Conservation (phyloP, 2,113 vertebrate species). For the Takifugu flavidus region DNA sequence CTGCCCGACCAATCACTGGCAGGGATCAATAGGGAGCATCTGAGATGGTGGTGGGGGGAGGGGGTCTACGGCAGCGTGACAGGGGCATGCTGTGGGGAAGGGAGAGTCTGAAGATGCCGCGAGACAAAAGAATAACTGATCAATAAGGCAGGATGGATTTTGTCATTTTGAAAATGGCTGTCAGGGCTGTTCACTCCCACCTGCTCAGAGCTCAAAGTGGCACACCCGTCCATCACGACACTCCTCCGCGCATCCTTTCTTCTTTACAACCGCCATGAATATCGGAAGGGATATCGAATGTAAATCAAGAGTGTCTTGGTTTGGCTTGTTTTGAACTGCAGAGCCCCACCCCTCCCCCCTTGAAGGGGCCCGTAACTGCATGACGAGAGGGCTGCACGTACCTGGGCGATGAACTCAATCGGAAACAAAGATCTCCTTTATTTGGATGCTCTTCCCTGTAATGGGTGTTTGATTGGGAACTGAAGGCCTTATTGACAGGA, state of each 20-base stretch:
- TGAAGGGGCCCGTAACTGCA: constrained; percentile 37
- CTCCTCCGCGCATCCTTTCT: not conserved
- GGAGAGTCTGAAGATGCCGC: constrained; percentile 72
- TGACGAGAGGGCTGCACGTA: constrained; percentile 41
- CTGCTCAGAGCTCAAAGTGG: constrained; percentile 55
- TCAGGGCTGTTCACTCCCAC: constrained; percentile 58
- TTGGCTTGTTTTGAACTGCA: not conserved
- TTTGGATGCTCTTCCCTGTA: constrained; percentile 66
- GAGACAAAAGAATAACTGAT: constrained; percentile 79
- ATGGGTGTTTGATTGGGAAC: constrained; percentile 73
- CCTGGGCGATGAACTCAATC: constrained; percentile 70
- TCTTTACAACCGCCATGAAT: too few species aligned
- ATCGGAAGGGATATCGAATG: too few species aligned
- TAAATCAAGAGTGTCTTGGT: not conserved
- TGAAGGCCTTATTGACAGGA: constrained; percentile 74
- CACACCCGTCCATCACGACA: constrained; percentile 48
- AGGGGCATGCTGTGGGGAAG: constrained; percentile 63
- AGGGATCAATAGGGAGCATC: constrained; percentile 82
- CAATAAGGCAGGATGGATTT: constrained; percentile 71
- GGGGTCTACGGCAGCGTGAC: constrained; percentile 27
- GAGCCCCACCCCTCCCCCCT: constrained; percentile 54
- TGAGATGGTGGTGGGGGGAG: constrained; percentile 44
- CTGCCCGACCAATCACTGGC: constrained; percentile 79
- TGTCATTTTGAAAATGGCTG: constrained; percentile 72
- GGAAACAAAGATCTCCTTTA: constrained; percentile 69